Evolutionary conservation across 2,113 vertebrate genomes (phyloP), one percentile per base, ranked within the genome.

Genomic region (Phrynosoma platyrhinos): DNA sequence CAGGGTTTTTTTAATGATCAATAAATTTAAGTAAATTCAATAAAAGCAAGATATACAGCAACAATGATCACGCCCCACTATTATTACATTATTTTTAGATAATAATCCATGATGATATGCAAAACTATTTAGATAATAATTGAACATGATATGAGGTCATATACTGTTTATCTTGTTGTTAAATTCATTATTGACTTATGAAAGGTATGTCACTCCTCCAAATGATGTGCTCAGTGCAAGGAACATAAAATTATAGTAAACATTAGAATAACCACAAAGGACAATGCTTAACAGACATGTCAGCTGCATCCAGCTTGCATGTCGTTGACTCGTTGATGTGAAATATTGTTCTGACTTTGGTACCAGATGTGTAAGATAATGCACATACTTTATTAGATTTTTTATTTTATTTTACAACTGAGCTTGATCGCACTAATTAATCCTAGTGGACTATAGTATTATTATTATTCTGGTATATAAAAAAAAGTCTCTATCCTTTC

Each of bases 351-450:
- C 16, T 91, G 14, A 47, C 78, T 94, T 80, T 89, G 78, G 92
- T 84, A 94, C 90, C 93, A 96, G 92, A 94, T 95, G 95, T 95
- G 95, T 95, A 83, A 94, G 94, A 93, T 93, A 72, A 42, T 23
- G 36, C 40, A 42, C 92, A 93, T 91, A 30, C 88, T 78, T 94
- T 96, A 93, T 94, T 94, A 94, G 87, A 52, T 94, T 91, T 77
- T 92, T 92, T 92, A n/a, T n/a, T 94, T 94, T 89, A 93, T 92
- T 91, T 84, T 52, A 64, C 52, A 78, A 66, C 55, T 62, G 42
- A 66, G 5, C 91, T 95, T 95, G 93, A 92, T 79, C 90, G 91
- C 66, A 64, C 76, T 91, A 89, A 95, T 95, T 94, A 95, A 94
- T 91, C 84, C 94, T 96, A 94, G 93, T 94, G 92, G 91, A 93